Conservation (phyloP, 2,888 invertebrate genomes). For the Bellardia bayeri region DNA sequence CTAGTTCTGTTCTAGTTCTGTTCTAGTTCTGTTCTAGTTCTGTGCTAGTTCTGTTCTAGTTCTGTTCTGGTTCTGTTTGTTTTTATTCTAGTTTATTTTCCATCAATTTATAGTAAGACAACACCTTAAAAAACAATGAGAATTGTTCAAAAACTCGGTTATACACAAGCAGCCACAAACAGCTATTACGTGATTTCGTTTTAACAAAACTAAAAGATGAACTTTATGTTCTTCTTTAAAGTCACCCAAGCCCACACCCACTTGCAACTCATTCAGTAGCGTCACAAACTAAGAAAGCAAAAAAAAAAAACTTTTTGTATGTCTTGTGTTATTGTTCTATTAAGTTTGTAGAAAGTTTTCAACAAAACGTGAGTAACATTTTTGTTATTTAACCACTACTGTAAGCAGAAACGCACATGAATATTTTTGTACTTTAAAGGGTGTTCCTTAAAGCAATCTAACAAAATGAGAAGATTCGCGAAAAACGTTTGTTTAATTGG, state of each 20-base stretch:
- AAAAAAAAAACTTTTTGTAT: constrained; percentile 47
- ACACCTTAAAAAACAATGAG: constrained; percentile 33
- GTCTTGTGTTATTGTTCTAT: constrained; percentile 51
- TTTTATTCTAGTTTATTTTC: too few species aligned
- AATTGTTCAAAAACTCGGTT: constrained; percentile 48
- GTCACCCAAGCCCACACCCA: not conserved
- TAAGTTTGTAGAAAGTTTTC: constrained; percentile 47
- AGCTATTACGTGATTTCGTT: constrained; percentile 57
- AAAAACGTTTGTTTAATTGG: not conserved
- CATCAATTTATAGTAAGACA: not conserved
- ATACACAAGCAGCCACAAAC: constrained; percentile 54
- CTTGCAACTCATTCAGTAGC: constrained; percentile 12
- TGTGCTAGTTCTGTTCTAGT: too few species aligned
- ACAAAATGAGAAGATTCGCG: too few species aligned
- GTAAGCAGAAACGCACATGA: not conserved
- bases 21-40: too few species aligned
- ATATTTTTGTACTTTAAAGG: not conserved
- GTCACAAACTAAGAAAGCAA: constrained; percentile 21
- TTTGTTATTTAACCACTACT: constrained; percentile 48
- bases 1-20: too few species aligned
- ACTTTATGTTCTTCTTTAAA: constrained; percentile 24
- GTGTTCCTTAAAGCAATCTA: not conserved
- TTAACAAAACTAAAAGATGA: constrained; percentile 50
- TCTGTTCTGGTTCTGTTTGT: too few species aligned
- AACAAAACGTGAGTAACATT: constrained; percentile 63